Evolutionary conservation across 2,797 vertebrate species (phyloP), one percentile per base, ranked within the genome.

Genomic region (Trachurus trachurus): DNA sequence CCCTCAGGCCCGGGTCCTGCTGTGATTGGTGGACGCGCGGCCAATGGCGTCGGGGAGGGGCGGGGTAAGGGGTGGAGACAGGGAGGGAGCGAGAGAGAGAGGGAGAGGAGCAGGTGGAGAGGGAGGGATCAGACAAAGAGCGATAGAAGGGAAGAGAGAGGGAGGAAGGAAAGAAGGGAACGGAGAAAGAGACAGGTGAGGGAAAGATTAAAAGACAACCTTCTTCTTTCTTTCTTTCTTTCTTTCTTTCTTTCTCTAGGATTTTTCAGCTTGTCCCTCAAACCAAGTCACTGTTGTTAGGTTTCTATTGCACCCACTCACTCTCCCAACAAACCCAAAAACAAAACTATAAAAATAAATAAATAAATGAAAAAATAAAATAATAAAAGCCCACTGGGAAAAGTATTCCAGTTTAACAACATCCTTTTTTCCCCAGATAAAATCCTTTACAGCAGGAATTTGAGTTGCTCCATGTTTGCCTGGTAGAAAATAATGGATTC

Each of bases 1-100:
- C 97, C 97, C 97, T 86, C 94, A 91, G 96, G 96, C 89, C 96
- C 96, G 76, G 85, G 44, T 88, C 66, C 71, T 71, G 81, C 82
- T 81, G 91, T 84, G 95, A 98, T 98, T 98, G 97, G 97, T 95
- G 92, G 86, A 89, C 82, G 71, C 90, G 91, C 93, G 93, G 90
- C 93, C 91, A 91, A 94, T 95, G 93, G 92, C 95, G 92, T 93
- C 80, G 37, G 84, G 87, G 76, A 84, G 90, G 84, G 95, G 95
- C 37, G 94, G 95, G 71, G 92, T 71, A 45, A 84, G 74, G 84
- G 91, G 91, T 76, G 88, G 93, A 81, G 91, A 82, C 68, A 78
- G 60, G 52, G 68, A 73, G 83, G 78, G 85, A 81, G 84, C 88
- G 69, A 12, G 64, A 67, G 52, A 22, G 85, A 85, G 87, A 85